Evolutionary conservation across 1,140 invertebrate species (phyloP).

Genomic region (Brachionus koreanus): DNA sequence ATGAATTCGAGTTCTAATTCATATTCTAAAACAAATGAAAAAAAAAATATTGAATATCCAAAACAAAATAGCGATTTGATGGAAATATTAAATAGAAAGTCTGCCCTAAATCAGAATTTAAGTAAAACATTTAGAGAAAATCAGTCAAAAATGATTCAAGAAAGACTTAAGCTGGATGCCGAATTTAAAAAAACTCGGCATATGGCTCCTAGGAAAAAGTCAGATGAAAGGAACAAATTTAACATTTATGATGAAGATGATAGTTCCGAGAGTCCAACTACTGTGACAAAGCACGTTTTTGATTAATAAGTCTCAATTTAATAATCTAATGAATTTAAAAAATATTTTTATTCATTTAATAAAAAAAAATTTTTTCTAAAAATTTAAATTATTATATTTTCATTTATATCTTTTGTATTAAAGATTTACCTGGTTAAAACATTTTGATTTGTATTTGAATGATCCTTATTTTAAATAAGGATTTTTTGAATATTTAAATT

Average conservation of each 20-base stretch:
- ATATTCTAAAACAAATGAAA: background rate
- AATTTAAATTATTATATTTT: too few relatives aligned
- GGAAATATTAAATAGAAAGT: background rate
- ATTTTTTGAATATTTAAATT: too few relatives aligned
- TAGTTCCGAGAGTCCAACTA: background rate
- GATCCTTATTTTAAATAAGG: too few relatives aligned
- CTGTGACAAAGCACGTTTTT: background rate
- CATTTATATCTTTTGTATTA: too few relatives aligned
- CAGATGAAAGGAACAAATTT: background rate
- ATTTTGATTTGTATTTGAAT: too few relatives aligned
- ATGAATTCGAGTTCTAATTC: background rate
- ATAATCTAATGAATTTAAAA: too few relatives aligned
- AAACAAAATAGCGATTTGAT: conserved; percentile 9
- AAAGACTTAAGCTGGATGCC: conserved; percentile 8
- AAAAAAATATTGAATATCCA: background rate
- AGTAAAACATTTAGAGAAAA: background rate
- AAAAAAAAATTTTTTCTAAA: too few relatives aligned
- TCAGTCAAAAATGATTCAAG: conserved; percentile 1
- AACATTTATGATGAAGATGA: background rate
- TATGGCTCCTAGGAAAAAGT: background rate
- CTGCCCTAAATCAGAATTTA: conserved; percentile 6
- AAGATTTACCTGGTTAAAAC: too few relatives aligned
- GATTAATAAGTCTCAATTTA: background rate
- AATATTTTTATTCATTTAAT: too few relatives aligned
- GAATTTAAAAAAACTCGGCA: conserved; percentile 13